Percentiles rank a stretch among this genome's conserved stretches.
These are phyloP conservation scores for Netelia virgata DNA, from an alignment of 2,888 invertebrate genomes.

Conservation along the genomic window DNA sequence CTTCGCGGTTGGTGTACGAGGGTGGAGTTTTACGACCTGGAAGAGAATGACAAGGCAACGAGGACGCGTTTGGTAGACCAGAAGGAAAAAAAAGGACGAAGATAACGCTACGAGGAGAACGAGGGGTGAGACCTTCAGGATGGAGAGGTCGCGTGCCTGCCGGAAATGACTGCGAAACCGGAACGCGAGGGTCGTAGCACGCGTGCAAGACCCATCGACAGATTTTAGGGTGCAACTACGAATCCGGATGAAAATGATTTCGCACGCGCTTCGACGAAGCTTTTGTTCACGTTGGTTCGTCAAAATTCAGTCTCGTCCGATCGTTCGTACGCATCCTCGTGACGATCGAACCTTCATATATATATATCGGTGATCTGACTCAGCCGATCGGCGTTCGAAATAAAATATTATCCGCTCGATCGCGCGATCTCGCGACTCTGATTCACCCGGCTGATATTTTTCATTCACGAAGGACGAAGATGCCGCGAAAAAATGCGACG, in stretches of 20 bases:
- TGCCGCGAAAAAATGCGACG: constrained; percentile 2
- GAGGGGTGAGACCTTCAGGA: constrained; percentile 46
- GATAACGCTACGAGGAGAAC: neutral
- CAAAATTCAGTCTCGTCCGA: constrained; percentile 2
- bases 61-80: constrained; percentile 31
- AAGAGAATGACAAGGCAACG: constrained; percentile 58
- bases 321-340: neutral
- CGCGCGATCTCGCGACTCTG: constrained; percentile 39
- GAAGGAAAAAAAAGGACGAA: constrained; percentile 7
- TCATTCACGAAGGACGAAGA: constrained; percentile 48
- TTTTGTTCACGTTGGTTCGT: neutral
- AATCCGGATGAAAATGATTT: constrained; percentile 22
- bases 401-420: constrained; percentile 31
- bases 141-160: constrained; percentile 71
- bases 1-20: constrained; percentile 29
- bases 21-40: constrained; percentile 68
- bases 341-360: neutral
- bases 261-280: constrained; percentile 9
- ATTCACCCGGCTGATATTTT: constrained; percentile 43
- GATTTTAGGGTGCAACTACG: constrained; percentile 53
- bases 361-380: constrained; percentile 45
- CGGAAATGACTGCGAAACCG: constrained; percentile 74
- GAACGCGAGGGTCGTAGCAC: constrained; percentile 67
- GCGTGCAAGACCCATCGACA: constrained; percentile 24
- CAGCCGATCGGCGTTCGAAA: constrained; percentile 45